Base-by-base conservation (phyloP, 2,888 invertebrate species). In the Lasioglossum figueresi region DNA sequence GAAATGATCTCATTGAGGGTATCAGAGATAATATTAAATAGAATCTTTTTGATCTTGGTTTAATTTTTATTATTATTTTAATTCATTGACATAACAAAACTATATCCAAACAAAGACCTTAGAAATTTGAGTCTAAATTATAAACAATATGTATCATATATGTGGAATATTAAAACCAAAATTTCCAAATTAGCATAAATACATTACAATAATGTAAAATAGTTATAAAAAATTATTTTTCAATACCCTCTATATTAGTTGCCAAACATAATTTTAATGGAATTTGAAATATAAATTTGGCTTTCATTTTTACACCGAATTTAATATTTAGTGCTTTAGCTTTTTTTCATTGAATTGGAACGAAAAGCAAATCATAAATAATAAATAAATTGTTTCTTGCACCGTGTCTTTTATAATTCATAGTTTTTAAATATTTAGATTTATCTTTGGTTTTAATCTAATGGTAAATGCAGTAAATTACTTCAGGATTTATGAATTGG, bases 381-480 rank as follows among this genome's bases (percentile, higher is more conserved):
- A n/a, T n/a, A n/a, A n/a, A n/a, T n/a, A n/a, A n/a, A 45, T 74
- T 48, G 4, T 52, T 56, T 40, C 40, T 74, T 45, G n/a, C 72
- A 80, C 71, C 73, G 59, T 59, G 52, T 68, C 34, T 37, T 81
- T 82, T 52, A 74, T 70, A 34, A 74, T 72, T 40, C 70, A 81
- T 66, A 82, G 63, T 79, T 84, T 80, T 48, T 59, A 48, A 74
- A 37, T 73, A 80, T 34, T 66, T 77, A 70, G 31, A 56, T 68
- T 77, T 81, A 37, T 88, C 83, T 89, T 89, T 89, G 88, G 83
- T 82, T 84, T 85, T 78, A 79, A 83, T 76, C 43, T 79, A 83
- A 73, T 70, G 14, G 3, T 70, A 48, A 43, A 72, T 72, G 31
- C 43, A 76, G 63, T 82, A 71, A 71, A 87, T 79, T n/a, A 85